Evolutionary conservation across 2,113 vertebrate genomes (phyloP), one percentile per base, ranked within the genome.

Genomic region (Garra rufa): DNA sequence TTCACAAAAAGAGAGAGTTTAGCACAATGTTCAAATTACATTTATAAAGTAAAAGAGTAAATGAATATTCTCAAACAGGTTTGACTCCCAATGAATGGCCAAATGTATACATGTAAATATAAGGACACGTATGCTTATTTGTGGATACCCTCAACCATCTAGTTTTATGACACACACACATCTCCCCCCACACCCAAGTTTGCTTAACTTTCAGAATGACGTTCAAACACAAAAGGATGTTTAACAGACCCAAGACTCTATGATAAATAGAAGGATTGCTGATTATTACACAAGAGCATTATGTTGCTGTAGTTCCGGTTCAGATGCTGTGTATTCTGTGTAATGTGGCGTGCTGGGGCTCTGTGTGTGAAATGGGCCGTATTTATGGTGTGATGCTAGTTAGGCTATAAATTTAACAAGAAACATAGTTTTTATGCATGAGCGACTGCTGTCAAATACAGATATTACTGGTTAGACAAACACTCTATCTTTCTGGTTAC

Each of bases 281-380:
- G 19, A 55, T 52, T 70, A 55, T 82, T 82, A 71, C 65, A 10
- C 28, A 52, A 80, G 30, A 48, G 28, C n/a, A 41, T 82, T 55
- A 24, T 10, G 71, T 55, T 9, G 26, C 11, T 48, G 19, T 21
- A 30, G 80, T 82, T 82, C 80, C 80, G 52, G 65, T 70, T 81
- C 30, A 52, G 46, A 82, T 24, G 46, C 34, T 82, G 80, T 82
- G 61, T 80, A 30, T 70, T 55, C 79, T 70, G 79, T 24, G 43
- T 69, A 69, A 79, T 63, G 63, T 69, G 61, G 19, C 11, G 6
- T 69, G 78, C 4, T 14, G 6, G 13, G 17, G 19, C 17, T 48
- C 43, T 28, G 24, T 50, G 59, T 81, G 79, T n/a, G 6, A 48
- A 81, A 21, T 38, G 79, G 19, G 17, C 6, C 6, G 30, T 67